phyloP scores from a whole-genome alignment of 2,797 vertebrate species.

The Echeneis naucrates region DNA sequence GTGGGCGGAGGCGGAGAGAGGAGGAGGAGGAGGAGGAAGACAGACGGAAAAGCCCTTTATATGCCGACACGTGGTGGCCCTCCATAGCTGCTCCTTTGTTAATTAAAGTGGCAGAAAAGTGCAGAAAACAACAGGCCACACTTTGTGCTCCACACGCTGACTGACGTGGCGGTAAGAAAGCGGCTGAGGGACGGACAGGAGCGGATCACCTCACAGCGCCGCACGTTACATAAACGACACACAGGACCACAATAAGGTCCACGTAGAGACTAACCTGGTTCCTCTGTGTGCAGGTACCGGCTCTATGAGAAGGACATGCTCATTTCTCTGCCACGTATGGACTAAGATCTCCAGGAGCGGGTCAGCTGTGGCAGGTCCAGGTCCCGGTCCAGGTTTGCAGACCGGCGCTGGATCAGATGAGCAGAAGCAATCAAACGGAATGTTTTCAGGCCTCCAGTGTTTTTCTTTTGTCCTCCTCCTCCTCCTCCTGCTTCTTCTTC shows the following conservation, averaged over 20 bases:
- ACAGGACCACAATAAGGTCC: not conserved
- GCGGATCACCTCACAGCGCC: constrained; percentile 24
- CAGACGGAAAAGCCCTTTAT: constrained; percentile 21
- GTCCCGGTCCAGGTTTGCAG: not conserved
- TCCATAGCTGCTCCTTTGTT: constrained; percentile 76
- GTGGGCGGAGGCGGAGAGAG: constrained; percentile 61
- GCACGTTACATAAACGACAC: constrained; percentile 28
- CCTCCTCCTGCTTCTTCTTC: no score
- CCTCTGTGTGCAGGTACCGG: constrained; percentile 48
- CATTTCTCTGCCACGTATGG: constrained; percentile 63
- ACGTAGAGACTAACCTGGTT: constrained; percentile 57
- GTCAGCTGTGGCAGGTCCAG: constrained; percentile 19
- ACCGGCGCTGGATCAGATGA: constrained; percentile 21
- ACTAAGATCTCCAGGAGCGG: constrained; percentile 39
- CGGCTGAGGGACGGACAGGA: constrained; percentile 1
- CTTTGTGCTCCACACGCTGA: constrained; percentile 20
- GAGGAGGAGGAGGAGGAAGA: constrained; percentile 31
- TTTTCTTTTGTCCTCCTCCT: not conserved
- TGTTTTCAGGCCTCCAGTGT: constrained; percentile 48
- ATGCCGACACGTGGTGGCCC: constrained; percentile 81
- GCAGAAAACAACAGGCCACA: constrained; percentile 43
- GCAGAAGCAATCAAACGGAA: constrained; percentile 16
- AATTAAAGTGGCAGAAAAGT: constrained; percentile 66
- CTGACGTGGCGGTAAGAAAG: constrained; percentile 57
- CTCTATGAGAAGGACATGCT: constrained; percentile 63